phyloP scores from a whole-genome alignment of 2,113 vertebrate species.

The Quiscalus mexicanus region DNA sequence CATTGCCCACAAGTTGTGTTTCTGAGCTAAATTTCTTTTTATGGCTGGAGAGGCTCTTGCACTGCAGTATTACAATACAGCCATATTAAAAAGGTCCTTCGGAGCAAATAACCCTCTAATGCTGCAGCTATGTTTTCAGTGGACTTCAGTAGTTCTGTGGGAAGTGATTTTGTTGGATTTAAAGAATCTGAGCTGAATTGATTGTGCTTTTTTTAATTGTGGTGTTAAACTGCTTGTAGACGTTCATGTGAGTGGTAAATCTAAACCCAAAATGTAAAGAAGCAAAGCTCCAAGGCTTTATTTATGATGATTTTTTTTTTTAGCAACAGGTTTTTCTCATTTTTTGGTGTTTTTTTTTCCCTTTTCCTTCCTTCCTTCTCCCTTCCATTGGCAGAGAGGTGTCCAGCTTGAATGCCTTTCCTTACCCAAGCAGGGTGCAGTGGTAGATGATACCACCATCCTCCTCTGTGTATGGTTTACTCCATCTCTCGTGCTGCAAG shows the following conservation, averaged over 20 bases:
- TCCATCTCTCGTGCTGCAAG: background rate
- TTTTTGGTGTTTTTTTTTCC: background rate
- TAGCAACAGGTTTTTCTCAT: conserved; percentile 73
- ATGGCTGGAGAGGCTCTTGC: conserved; percentile 62
- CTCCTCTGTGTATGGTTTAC: background rate
- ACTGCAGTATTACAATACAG: conserved; percentile 81
- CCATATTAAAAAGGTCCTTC: conserved; percentile 83
- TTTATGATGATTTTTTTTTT: background rate
- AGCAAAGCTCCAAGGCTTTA: background rate
- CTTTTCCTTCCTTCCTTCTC: background rate
- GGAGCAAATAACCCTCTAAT: conserved; percentile 65
- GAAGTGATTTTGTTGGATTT: conserved; percentile 24
- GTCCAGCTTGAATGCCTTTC: background rate
- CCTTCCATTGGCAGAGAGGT: background rate
- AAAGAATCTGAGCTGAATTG: background rate
- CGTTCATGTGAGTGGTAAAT: background rate
- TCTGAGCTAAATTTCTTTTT: conserved; percentile 51
- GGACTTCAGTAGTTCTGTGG: conserved; percentile 25
- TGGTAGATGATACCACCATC: conserved; percentile 21
- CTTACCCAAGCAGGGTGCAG: background rate
- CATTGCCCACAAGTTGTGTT: conserved; percentile 67
- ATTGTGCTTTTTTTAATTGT: background rate
- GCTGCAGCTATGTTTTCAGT: conserved; percentile 48
- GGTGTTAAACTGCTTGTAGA: conserved; percentile 10
- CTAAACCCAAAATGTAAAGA: background rate